Evolutionary conservation across 1,140 invertebrate species (phyloP).

Genomic region (Caenorhabditis remanei): DNA sequence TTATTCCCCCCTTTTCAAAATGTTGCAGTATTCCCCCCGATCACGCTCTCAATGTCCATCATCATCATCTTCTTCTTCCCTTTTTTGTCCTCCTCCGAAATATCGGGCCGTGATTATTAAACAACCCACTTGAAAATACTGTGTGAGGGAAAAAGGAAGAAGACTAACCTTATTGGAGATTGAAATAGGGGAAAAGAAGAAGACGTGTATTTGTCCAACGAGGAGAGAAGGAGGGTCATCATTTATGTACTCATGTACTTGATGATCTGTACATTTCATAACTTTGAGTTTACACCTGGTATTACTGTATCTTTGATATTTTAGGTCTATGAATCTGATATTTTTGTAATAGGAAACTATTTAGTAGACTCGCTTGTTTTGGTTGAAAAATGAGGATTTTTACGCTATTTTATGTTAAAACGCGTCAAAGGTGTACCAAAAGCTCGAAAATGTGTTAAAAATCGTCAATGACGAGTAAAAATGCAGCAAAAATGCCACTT

Average conservation of each 20-base stretch:
- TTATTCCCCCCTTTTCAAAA: neutral
- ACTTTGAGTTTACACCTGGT: neutral
- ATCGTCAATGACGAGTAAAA: too few species aligned
- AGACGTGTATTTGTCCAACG: neutral
- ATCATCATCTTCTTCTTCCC: neutral
- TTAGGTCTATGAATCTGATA: too few species aligned
- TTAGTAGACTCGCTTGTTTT: too few species aligned
- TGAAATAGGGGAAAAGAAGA: neutral
- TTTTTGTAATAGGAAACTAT: too few species aligned
- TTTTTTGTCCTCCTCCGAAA: neutral
- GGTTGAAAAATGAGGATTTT: too few species aligned
- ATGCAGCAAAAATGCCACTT: too few species aligned
- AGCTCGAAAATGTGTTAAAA: too few species aligned
- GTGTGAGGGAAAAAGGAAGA: too few species aligned
- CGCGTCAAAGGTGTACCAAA: too few species aligned
- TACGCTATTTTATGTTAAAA: too few species aligned
- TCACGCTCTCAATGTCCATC: constrained; percentile 32
- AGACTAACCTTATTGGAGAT: too few species aligned
- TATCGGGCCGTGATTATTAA: constrained; percentile 2
- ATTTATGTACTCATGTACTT: neutral
- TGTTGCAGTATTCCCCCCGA: neutral
- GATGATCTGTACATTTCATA: constrained; percentile 4
- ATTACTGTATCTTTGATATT: too few species aligned
- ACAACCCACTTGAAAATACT: constrained; percentile 22
- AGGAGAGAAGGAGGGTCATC: neutral